Evolutionary conservation across 1,140 invertebrate species (phyloP), one percentile per base, ranked within the genome.

Genomic region (Papilio polyxenes): DNA sequence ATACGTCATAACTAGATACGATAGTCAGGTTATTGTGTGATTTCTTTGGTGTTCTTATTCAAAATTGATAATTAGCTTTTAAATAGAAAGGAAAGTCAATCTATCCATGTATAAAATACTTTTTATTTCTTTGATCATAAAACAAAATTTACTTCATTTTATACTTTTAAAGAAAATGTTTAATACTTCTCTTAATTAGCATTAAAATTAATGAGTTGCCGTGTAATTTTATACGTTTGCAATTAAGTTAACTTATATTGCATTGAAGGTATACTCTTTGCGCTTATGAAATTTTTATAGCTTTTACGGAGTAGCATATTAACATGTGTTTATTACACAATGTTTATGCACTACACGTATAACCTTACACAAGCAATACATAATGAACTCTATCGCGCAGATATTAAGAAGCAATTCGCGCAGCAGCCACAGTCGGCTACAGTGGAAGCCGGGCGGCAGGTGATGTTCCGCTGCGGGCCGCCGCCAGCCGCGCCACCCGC

Each of bases 401-500:
- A 97, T 94, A 95, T 98, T 91, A 97, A 97, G 91, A 98, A 98
- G 94, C 96, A 97, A 90, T 98, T 98, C 94, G 96, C 96, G 62
- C 96, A 96, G 59, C 96, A 97, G 77, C 99, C 99, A 0, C 97
- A 98, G 85, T 97, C 98, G 0, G 96, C 97, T 53, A 96, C 96
- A 20, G 97, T 99, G 8, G 97, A 98, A 89, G 94, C 98, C 74
- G 98, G 98, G 69, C 95, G 96, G 10, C 97, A 98, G 79, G 97
- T 97, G 49, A 98, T 98, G 89, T 95, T 99, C 77, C 96, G 97
- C 80, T 99, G 99, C 94, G 95, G 97, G 31, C 97, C 98, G n/a
- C 99, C 99, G 13, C 95, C 96, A n/a, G 98, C 98, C 4, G 96
- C 97, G 56, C 98, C 98, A 7, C 96, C 97, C 40, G 98, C 98